Evolutionary conservation across 2,888 invertebrate genomes (phyloP), one percentile per base, ranked within the genome.

Genomic region (Habroteleia sp.): DNA sequence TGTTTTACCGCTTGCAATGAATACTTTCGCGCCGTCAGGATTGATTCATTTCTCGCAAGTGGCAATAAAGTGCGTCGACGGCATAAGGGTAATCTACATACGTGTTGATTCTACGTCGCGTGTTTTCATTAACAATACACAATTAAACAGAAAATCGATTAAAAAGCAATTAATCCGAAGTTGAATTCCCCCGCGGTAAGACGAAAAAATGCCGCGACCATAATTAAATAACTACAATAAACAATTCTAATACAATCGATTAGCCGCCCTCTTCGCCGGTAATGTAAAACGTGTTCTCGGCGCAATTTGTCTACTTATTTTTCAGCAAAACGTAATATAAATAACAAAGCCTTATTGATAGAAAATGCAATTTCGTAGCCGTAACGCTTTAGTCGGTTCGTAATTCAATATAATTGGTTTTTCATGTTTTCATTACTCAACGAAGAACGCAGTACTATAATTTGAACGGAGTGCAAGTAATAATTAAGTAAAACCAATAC

Each of bases 401-500:
- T 66, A 73, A 73, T 66, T 73, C 60, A 73, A 66, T 60, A 60
- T 68, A 74, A 74, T 74, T 74, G 68, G 74, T 68, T 74, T 74
- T 74, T 74, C 68, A 74, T 74, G 75, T 75, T 71, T 75, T 72
- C 62, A 71, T 71, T 71, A 66, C 58, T 39, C 46, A 41, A 13
- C 46, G 60, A 65, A 13, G 60, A 52, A 58, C 71, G 52, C 54
- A 62, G 65, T 65, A 46, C 71, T 69, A 62, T 63, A 68, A 68
- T 69, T 62, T 63, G 68, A 54, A 46, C 63, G 37, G 60, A 52
- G 50, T 72, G 73, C 63, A 73, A 63, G 68, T 52, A 63, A 58
- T 74, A 74, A 66, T 74, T 66, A 66, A 74, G 73, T 74, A 74
- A 74, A 74, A 74, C 74, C 74, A 74, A 74, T 74, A 60, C 52